Evolutionary conservation across 2,113 vertebrate genomes (phyloP).

Genomic region (Platichthys stellatus): DNA sequence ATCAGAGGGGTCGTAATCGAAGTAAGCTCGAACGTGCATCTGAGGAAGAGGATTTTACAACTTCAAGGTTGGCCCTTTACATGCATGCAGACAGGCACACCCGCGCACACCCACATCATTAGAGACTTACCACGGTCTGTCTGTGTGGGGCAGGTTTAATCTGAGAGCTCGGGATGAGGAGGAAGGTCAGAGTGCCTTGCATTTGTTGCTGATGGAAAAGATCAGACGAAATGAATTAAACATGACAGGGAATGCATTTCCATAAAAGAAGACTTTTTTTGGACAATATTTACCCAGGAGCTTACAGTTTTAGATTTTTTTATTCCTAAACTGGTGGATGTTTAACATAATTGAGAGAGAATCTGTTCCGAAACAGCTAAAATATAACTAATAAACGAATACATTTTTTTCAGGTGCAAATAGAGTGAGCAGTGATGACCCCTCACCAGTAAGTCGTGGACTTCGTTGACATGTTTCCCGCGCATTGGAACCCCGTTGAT

Average conservation of each 20-base stretch:
- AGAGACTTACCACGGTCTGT: slow-evolving; percentile 92
- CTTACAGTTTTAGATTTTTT: not conserved
- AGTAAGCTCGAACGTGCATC: slow-evolving; percentile 94
- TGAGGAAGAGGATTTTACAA: slow-evolving; percentile 64
- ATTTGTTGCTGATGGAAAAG: slow-evolving; percentile 88
- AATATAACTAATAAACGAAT: too few relatives aligned
- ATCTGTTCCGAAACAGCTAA: not conserved
- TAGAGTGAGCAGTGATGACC: not conserved
- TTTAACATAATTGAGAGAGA: not conserved
- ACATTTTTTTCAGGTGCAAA: too few relatives aligned
- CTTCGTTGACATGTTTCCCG: slow-evolving; percentile 95
- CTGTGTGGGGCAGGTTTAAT: slow-evolving; percentile 86
- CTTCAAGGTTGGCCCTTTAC: not conserved
- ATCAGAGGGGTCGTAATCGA: slow-evolving; percentile 96
- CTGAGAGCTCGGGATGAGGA: slow-evolving; percentile 93
- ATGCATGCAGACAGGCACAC: slow-evolving; percentile 14
- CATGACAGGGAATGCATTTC: slow-evolving; percentile 15
- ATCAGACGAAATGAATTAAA: slow-evolving; percentile 22
- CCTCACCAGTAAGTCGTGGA: slow-evolving; percentile 93
- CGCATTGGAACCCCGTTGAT: slow-evolving; percentile 93
- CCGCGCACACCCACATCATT: not conserved
- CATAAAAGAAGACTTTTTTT: not conserved
- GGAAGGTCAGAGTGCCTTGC: slow-evolving; percentile 95
- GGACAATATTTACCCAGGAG: not conserved
- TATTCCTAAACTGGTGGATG: not conserved